Evolutionary conservation across 1,140 invertebrate genomes (phyloP), one percentile per base, ranked within the genome.

Genomic region (Drosophila funebris): DNA sequence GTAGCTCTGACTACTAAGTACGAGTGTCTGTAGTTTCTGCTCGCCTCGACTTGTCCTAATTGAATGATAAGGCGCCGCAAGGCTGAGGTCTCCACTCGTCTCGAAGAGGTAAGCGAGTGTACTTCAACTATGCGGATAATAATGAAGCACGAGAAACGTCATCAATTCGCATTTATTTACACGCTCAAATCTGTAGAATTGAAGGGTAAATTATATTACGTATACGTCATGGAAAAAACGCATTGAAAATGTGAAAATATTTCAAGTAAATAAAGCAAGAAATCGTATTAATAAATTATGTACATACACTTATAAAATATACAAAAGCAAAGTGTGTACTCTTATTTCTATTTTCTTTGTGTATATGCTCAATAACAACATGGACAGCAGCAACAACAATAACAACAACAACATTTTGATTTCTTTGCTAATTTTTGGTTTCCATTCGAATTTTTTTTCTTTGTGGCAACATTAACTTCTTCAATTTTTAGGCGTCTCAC

Each of bases 251-350:
- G 68, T 78, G 79, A 83, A 83, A 76, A 82, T 89, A 69, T 46
- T 63, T 76, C 57, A 56, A 73, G 78, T 82, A 89, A 88, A 87
- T 89, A 87, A 89, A 89, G 76, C 60, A 76, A 50, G 33, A 46
- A 58, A 64, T 44, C 75, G 66, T 69, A 52, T 73, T 73, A 83
- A 57, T 83, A 70, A 85, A 64, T 67, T 61, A 64, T 74, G 57
- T 41, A 70, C 64, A 68, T 79, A 71, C 24, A 56, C 16, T 16
- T 22, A 8, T 16, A 24, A 36, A 37, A 31, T 33, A 53, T 13
- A 27, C 36, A n/a, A 44, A 27, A 44, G 8, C 4, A 16, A 24
- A 52, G 18, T 50, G 24, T 39, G n/a, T 44, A 27, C 58, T 62
- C 20, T 64, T n/a, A n/a, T n/a, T n/a, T n/a, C n/a, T 29, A 20